Conservation (phyloP, 1,140 invertebrate genomes). For the Caerostris extrusa region DNA sequence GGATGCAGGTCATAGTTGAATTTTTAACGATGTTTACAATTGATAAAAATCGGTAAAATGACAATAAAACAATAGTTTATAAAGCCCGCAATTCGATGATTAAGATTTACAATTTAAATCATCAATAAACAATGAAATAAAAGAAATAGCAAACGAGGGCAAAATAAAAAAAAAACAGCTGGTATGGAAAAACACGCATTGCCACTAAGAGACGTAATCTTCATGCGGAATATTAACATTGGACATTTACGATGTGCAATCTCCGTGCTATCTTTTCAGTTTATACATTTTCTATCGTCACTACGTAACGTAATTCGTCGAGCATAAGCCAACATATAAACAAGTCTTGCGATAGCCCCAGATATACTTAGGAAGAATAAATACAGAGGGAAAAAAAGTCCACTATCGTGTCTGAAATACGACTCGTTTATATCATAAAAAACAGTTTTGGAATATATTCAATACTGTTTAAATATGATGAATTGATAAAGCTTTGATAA, state of each 20-base stretch:
- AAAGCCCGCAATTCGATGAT: background rate
- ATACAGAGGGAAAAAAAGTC: background rate
- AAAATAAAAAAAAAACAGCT: background rate
- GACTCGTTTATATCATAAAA: no score
- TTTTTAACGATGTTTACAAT: no score
- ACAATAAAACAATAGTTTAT: no score
- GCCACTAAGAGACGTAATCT: background rate
- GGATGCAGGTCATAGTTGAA: no score
- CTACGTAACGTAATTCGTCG: background rate
- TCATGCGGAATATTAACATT: background rate
- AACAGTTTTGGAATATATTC: no score
- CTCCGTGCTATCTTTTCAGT: constrained; percentile 12
- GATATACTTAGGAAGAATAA: background rate
- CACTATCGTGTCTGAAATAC: background rate
- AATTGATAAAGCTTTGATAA: no score
- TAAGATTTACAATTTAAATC: background rate
- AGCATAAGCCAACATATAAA: constrained; percentile 29
- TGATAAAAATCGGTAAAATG: no score
- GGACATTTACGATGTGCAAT: background rate
- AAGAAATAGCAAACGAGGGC: background rate
- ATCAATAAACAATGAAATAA: background rate
- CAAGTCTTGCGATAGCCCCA: background rate
- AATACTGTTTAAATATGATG: no score
- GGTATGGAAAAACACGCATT: background rate
- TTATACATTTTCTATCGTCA: background rate